Percentiles rank a stretch among this genome's conserved stretches.
Evolutionary conservation across 2,888 invertebrate genomes (phyloP).

Genomic region (Coenonympha glycerion): DNA sequence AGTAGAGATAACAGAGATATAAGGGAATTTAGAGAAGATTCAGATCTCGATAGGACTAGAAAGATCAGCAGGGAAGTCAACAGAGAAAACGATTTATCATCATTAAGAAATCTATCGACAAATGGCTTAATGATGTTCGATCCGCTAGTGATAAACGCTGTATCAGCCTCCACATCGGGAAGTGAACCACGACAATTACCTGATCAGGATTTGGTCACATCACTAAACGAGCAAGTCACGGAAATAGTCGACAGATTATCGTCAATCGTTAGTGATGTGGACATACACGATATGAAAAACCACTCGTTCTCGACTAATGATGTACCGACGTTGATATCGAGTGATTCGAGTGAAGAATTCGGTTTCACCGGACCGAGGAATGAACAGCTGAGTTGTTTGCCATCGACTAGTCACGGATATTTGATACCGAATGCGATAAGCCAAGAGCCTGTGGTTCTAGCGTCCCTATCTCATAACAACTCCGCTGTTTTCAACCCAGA

Average conservation of each 20-base stretch:
- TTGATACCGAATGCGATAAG: conserved; percentile 78
- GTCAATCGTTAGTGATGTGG: conserved; percentile 58
- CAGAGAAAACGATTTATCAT: conserved; percentile 57
- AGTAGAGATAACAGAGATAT: no score
- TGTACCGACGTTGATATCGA: conserved; percentile 56
- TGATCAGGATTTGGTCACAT: conserved; percentile 65
- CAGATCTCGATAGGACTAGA: no score
- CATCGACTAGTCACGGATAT: conserved; percentile 79
- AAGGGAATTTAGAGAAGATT: no score
- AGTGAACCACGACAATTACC: conserved; percentile 55
- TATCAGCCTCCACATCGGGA: conserved; percentile 46
- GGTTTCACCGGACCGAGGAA: conserved; percentile 51
- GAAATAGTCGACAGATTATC: conserved; percentile 69
- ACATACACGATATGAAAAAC: conserved; percentile 54
- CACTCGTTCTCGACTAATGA: conserved; percentile 69
- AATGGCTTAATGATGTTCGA: conserved; percentile 72
- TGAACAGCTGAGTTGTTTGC: conserved; percentile 68
- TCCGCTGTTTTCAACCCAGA: conserved; percentile 65
- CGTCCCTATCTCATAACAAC: conserved; percentile 69
- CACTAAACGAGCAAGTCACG: conserved; percentile 69
- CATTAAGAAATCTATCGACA: conserved; percentile 64
- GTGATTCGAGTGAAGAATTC: conserved; percentile 46
- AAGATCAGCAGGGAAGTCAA: no score
- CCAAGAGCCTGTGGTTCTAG: conserved; percentile 74
- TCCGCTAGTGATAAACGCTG: conserved; percentile 64